Base-by-base conservation (phyloP, 2,113 vertebrate species). In the Nothocercus nigrocapillus region DNA sequence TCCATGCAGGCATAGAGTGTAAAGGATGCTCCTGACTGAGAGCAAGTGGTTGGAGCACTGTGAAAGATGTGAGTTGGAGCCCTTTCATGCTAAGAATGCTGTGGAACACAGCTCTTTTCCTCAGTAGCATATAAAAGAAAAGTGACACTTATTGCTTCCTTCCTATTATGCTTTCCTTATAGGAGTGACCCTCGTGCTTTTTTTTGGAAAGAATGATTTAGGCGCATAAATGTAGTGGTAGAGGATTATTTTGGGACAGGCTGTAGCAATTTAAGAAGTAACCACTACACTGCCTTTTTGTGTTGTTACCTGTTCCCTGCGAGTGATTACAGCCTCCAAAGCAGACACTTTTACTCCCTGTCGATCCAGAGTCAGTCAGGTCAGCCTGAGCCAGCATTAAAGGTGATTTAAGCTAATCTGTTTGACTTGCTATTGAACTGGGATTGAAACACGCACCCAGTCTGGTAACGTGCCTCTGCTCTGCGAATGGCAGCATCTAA, bases 341-440 rank as follows among this genome's bases (percentile, higher is more conserved):
- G 73, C 86, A 82, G 69, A 36, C 25, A 5, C 47, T 67, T 80
- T 81, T 45, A 38, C 69, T 86, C 75, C 56, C 78, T 62, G 85
- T 91, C 22, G 6, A 73, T 87, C 86, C 74, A 18, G 61, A 78
- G 74, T 53, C 94, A 93, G 80, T 4, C 92, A 75, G 90, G 94
- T 88, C 72, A 64, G 56, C 70, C 66, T 56, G 77, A 87, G 42
- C 76, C 90, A 75, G 73, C 73, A 44, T 63, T 88, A 90, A 83
- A 83, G 64, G 82, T 69, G 92, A 88, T 90, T 93, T 92, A 88
- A 93, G 88, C 64, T 61, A 54, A 90, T 86, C 88, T 78, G 21
- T 86, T 92, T 75, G 90, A 84, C 80, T 86, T 75, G 62, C 24
- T 84, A 67, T 61, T 89, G 80, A 93, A 72, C 83, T 62, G 62